phyloP scores from a whole-genome alignment of 2,888 invertebrate species.

The Scelioninae gen. 1 region DNA sequence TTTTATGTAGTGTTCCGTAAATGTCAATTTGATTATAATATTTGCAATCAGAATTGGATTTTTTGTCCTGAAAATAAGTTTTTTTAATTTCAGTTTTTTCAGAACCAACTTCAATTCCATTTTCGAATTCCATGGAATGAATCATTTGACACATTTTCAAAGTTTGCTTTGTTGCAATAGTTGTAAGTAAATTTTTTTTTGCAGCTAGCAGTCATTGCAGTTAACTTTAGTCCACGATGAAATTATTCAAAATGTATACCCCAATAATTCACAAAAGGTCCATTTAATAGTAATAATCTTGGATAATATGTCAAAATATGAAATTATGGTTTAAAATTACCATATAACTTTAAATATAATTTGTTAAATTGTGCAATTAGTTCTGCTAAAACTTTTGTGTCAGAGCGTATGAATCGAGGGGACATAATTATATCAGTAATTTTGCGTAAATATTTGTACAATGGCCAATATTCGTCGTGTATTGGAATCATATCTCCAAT shows the following conservation, averaged over 20 bases:
- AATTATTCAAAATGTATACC: slow-evolving; percentile 39
- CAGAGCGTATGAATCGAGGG: slow-evolving; percentile 34
- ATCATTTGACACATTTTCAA: slow-evolving; percentile 34
- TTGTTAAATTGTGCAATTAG: slow-evolving; percentile 21
- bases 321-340: slow-evolving; percentile 29
- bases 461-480: slow-evolving; percentile 33
- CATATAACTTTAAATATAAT: slow-evolving; percentile 23
- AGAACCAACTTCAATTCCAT: slow-evolving; percentile 1
- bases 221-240: slow-evolving; percentile 18
- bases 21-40: neutral
- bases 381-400: slow-evolving; percentile 21
- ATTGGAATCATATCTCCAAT: slow-evolving; percentile 46
- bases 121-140: slow-evolving; percentile 2
- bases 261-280: slow-evolving; percentile 41
- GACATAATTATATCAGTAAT: slow-evolving; percentile 53
- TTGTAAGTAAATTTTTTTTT: slow-evolving; percentile 25
- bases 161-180: slow-evolving; percentile 34
- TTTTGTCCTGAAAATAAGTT: too few relatives aligned
- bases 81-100: too few relatives aligned
- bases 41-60: too few relatives aligned
- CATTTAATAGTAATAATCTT: slow-evolving; percentile 30
- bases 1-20: too few relatives aligned
- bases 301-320: slow-evolving; percentile 32
- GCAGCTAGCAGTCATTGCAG: slow-evolving; percentile 3
- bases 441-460: slow-evolving; percentile 56